Base-by-base conservation (phyloP, 2,888 invertebrate genomes). In the Chydorus sphaericus region DNA sequence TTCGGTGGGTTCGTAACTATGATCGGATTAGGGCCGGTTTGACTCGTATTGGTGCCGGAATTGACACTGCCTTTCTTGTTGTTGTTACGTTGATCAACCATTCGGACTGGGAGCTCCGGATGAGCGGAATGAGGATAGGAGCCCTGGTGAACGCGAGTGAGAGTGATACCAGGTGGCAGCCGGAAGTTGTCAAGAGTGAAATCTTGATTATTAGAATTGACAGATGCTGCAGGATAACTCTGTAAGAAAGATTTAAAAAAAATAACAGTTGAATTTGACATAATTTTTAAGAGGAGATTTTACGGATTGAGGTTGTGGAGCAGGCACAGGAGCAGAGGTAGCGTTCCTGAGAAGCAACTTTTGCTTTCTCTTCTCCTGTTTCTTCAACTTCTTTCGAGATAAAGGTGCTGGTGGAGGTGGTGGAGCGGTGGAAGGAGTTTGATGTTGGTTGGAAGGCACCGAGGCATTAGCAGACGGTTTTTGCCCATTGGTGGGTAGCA, bases 161-260 rank as follows among this genome's bases (percentile, higher is more conserved):
- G 74, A 0, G 84, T 86, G 48, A 86, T 86, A n/a, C 86, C 86
- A 0, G 86, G 85, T 0, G 86, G 86, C 44, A 86, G 68, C 37
- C 74, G 74, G 20, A 83, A 65, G 61, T 80, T 79, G 8, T 80
- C 78, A 54, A 81, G 58, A 54, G 60, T 57, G 54, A 62, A 62
- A 23, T 50, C 39, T 28, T 48, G n/a, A n/a, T n/a, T n/a, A n/a
- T n/a, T n/a, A 33, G 14, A 33, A 33, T 33, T 33, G 14, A 33
- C 10, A 33, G 10, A 33, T 11, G 14, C 14, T 33, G 14, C 10
- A 33, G 14, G 10, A 11, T n/a, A 33, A 33, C 36, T 33, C 36
- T 33, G 14, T 11, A 33, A 33, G 10, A 33, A 33, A 33, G 26
- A 8, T 44, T 8, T n/a, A 36, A 28, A 30, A 48, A 28, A 20